Conservation (phyloP, 2,797 vertebrate species). For the Clarias laeviceps region DNA sequence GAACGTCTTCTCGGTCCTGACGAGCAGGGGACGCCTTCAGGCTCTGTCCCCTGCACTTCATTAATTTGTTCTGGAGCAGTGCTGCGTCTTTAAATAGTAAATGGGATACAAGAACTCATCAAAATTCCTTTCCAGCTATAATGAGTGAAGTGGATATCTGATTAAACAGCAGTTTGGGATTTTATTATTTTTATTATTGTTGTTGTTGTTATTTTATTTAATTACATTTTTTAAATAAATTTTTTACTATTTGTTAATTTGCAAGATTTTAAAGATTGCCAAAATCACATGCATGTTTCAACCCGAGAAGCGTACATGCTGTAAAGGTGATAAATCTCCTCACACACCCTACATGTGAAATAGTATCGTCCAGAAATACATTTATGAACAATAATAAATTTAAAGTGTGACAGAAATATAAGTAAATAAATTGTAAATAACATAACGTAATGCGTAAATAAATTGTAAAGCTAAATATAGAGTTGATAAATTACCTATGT, state of each 20-base stretch:
- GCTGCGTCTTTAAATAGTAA: background rate
- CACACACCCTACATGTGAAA: background rate
- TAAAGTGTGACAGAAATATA: too few species aligned
- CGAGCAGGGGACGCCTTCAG: slow-evolving; percentile 4
- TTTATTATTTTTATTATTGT: too few species aligned
- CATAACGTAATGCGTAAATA: too few species aligned
- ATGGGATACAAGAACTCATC: background rate
- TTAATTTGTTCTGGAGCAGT: background rate
- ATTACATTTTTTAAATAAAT: too few species aligned
- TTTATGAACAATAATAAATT: background rate
- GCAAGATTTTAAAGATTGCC: background rate
- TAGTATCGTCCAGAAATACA: background rate
- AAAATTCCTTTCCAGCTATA: background rate
- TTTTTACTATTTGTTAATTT: too few species aligned
- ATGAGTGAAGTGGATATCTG: too few species aligned
- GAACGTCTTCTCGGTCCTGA: background rate
- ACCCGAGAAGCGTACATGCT: background rate
- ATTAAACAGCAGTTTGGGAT: background rate
- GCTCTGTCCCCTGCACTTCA: background rate
- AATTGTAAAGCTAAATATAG: too few species aligned
- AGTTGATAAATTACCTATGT: too few species aligned
- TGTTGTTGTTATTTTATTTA: too few species aligned
- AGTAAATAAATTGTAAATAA: too few species aligned
- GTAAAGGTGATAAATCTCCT: background rate
- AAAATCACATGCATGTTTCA: background rate